Conservation (phyloP, 2,113 vertebrate species). For the Ahaetulla prasina region DNA sequence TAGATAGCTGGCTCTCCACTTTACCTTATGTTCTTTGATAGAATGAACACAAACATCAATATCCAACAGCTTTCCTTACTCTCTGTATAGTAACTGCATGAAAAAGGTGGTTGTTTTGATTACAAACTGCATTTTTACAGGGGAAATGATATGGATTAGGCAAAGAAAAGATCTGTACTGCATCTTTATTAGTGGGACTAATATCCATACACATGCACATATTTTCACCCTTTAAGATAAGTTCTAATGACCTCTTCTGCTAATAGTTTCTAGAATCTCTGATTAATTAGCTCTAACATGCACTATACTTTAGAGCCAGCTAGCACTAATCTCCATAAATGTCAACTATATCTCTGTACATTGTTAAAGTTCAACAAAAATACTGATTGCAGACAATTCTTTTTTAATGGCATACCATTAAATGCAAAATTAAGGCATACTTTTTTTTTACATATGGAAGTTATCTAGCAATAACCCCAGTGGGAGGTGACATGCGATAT, state of each 20-base stretch:
- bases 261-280: neutral
- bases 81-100: neutral
- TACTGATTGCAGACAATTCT: constrained; percentile 36
- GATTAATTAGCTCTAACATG: neutral
- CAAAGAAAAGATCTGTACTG: neutral
- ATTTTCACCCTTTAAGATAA: rapidly evolving
- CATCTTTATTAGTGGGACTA: neutral
- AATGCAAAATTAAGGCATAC: neutral
- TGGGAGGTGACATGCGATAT: constrained; percentile 42
- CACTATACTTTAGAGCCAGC: neutral
- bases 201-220: neutral
- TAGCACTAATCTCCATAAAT: neutral
- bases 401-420: constrained; percentile 32
- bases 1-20: neutral
- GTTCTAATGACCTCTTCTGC: neutral
- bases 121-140: neutral
- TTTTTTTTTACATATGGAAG: constrained; percentile 9
- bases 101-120: neutral
- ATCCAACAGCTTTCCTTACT: neutral
- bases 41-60: neutral
- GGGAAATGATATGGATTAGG: neutral
- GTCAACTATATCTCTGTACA: neutral
- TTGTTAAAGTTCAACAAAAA: constrained; percentile 14
- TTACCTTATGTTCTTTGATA: neutral
- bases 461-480: constrained; percentile 31